Conservation (phyloP, 2,888 invertebrate genomes). For the Cyclophora punctaria region DNA sequence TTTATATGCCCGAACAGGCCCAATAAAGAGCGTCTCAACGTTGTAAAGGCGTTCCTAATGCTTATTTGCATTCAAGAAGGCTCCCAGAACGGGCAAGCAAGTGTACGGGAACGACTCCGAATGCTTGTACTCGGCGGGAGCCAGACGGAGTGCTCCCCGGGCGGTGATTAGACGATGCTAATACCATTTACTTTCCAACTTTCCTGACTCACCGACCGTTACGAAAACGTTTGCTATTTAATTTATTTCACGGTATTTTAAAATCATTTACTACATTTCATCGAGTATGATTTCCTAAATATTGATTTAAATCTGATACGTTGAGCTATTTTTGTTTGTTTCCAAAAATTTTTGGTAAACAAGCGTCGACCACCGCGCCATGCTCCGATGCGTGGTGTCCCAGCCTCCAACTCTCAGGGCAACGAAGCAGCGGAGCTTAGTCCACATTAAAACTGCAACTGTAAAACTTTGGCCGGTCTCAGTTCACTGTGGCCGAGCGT, state of each 20-base stretch:
- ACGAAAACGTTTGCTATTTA: slow-evolving; percentile 56
- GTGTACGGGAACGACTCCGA: slow-evolving; percentile 55
- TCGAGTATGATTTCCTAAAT: slow-evolving; percentile 20
- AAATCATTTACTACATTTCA: slow-evolving; percentile 49
- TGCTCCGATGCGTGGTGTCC: slow-evolving; percentile 4
- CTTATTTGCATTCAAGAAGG: slow-evolving; percentile 73
- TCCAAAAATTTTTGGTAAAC: no score
- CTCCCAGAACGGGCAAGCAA: slow-evolving; percentile 60
- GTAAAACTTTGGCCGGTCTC: slow-evolving; percentile 45
- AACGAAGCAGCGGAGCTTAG: slow-evolving; percentile 30
- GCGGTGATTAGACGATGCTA: slow-evolving; percentile 72
- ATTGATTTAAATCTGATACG: no score
- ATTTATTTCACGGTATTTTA: slow-evolving; percentile 54
- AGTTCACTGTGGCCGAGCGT: slow-evolving; percentile 50
- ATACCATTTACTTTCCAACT: slow-evolving; percentile 73
- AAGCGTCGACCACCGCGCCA: no score
- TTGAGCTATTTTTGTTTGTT: no score
- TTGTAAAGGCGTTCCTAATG: slow-evolving; percentile 69
- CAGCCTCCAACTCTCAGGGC: slow-evolving; percentile 22
- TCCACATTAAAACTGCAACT: slow-evolving; percentile 56
- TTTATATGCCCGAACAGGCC: slow-evolving; percentile 58
- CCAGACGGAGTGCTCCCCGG: slow-evolving; percentile 64
- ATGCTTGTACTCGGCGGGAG: slow-evolving; percentile 40
- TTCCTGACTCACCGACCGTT: slow-evolving; percentile 66
- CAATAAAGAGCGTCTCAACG: slow-evolving; percentile 67